phyloP scores from a whole-genome alignment of 2,797 vertebrate genomes.

The Micrastur ruficollis region DNA sequence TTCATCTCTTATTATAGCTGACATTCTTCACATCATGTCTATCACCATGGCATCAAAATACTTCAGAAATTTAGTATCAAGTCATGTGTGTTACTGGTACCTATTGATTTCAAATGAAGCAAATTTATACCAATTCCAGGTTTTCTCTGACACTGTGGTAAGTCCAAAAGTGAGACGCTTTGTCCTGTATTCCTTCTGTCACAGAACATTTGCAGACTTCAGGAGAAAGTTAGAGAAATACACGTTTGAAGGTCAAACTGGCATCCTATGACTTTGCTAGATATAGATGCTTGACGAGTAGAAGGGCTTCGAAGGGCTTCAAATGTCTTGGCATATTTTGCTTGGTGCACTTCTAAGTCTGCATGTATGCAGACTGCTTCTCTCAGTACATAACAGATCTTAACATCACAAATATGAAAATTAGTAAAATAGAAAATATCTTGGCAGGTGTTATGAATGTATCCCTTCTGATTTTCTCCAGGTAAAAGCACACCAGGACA shows the following conservation, averaged over 20 bases:
- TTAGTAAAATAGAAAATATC: background rate
- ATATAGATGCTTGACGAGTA: background rate
- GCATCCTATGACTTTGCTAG: background rate
- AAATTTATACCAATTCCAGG: background rate
- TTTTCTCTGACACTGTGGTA: background rate
- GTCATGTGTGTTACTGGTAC: background rate
- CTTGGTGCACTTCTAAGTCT: background rate
- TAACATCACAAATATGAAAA: background rate
- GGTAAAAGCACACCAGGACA: background rate
- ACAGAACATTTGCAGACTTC: background rate
- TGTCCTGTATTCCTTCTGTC: background rate
- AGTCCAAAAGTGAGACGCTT: background rate
- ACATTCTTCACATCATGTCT: background rate
- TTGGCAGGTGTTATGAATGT: background rate
- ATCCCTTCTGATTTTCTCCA: background rate
- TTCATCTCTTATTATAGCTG: background rate
- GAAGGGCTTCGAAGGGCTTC: background rate
- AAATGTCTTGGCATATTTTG: background rate
- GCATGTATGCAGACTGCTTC: background rate
- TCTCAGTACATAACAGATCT: background rate
- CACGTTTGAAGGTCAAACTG: conserved; percentile 7
- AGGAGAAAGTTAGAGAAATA: background rate
- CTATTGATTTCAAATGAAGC: background rate
- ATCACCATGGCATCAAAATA: background rate
- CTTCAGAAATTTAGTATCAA: background rate